Evolutionary conservation across 2,888 invertebrate species (phyloP).

Genomic region (Cerastoderma edule): DNA sequence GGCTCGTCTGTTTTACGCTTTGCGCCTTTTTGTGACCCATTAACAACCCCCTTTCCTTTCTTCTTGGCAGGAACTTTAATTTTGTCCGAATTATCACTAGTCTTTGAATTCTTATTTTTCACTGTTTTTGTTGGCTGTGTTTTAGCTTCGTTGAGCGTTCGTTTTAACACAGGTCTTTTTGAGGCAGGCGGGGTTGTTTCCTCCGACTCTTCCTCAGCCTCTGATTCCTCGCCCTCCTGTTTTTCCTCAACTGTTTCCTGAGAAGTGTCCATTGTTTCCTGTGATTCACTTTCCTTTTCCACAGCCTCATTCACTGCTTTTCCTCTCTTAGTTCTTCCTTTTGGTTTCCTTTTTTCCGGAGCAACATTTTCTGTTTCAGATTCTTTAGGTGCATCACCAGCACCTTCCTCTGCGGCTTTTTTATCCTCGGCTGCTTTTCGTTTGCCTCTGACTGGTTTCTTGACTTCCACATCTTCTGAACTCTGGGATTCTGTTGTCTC

Average conservation of each 20-base stretch:
- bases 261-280: slow-evolving; percentile 27
- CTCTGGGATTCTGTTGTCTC: slow-evolving; percentile 39
- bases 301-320: slow-evolving; percentile 1
- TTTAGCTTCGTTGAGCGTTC: slow-evolving; percentile 42
- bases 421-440: slow-evolving; percentile 33
- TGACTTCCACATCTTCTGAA: slow-evolving; percentile 32
- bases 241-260: slow-evolving; percentile 34
- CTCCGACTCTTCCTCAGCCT: slow-evolving; percentile 30
- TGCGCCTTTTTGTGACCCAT: slow-evolving; percentile 27
- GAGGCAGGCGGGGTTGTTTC: slow-evolving; percentile 44
- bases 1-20: slow-evolving; percentile 13
- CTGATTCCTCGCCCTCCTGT: slow-evolving; percentile 40
- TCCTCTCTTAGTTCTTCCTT: slow-evolving; percentile 23
- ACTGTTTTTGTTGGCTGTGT: slow-evolving; percentile 35
- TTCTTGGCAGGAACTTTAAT: slow-evolving; percentile 27
- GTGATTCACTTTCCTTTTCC: slow-evolving; percentile 29
- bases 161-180: slow-evolving; percentile 53
- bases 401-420: slow-evolving; percentile 30
- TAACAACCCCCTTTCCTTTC: slow-evolving; percentile 34
- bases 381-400: slow-evolving; percentile 14
- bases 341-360: slow-evolving; percentile 29
- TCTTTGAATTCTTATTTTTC: slow-evolving; percentile 24
- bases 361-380: slow-evolving; percentile 13
- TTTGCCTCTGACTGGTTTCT: slow-evolving; percentile 22
- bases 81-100: slow-evolving; percentile 19